Percentiles rank a stretch among this genome's conserved stretches.
These are phyloP conservation scores for Drosophila anomalipes DNA, from an alignment of 2,888 invertebrate genomes.

Conservation along the genomic window DNA sequence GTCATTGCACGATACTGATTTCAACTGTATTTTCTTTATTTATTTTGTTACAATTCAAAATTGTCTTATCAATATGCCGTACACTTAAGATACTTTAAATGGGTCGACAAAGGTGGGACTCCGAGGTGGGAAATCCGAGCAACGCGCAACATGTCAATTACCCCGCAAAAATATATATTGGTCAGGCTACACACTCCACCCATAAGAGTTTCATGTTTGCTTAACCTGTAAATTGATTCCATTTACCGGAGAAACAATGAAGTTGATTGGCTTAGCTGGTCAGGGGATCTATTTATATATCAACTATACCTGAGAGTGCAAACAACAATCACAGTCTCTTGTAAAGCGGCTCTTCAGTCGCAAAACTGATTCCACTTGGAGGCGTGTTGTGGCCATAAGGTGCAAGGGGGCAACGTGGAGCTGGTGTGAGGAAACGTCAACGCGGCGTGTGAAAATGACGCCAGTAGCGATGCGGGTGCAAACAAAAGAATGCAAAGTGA, in stretches of 20 bases:
- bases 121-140: background rate
- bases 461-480: conserved; percentile 25
- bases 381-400: conserved; percentile 13
- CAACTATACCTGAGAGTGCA: conserved; percentile 5
- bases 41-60: background rate
- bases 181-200: conserved; percentile 24
- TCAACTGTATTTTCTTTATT: background rate
- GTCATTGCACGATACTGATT: background rate
- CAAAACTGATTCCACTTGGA: conserved; percentile 10
- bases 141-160: conserved; percentile 13
- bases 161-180: conserved; percentile 34
- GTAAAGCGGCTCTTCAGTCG: conserved; percentile 13
- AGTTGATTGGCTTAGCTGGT: conserved; percentile 43
- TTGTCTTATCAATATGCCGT: conserved; percentile 38
- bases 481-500: conserved; percentile 44
- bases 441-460: conserved; percentile 56
- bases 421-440: conserved; percentile 20
- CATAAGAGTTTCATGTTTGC: conserved; percentile 4
- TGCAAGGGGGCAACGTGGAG: background rate
- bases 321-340: conserved; percentile 26
- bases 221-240: conserved; percentile 13
- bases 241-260: conserved; percentile 36
- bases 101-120: background rate
- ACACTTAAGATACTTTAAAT: conserved; percentile 26
- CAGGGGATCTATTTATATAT: conserved; percentile 35